phyloP scores from a whole-genome alignment of 2,113 vertebrate species.

The Xyliphius kryptos region DNA sequence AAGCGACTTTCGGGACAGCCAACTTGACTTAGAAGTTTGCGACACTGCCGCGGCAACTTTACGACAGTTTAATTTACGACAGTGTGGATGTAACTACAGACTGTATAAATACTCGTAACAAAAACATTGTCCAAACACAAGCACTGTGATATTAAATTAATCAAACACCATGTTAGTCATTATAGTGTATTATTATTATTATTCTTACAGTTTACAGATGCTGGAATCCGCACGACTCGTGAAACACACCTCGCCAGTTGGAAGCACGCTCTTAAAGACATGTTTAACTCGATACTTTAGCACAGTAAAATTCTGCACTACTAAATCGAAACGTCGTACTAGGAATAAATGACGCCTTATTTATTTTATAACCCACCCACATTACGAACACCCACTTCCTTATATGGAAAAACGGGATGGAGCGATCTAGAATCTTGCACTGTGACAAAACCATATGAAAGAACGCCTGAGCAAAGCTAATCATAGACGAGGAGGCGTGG shows the following conservation, averaged over 20 bases:
- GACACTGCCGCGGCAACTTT: too few relatives aligned
- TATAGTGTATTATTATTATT: too few relatives aligned
- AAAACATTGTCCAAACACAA: too few relatives aligned
- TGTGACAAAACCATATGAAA: background rate
- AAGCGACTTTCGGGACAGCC: too few relatives aligned
- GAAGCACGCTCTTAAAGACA: constrained; percentile 53
- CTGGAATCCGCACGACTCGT: too few relatives aligned
- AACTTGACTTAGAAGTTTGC: too few relatives aligned
- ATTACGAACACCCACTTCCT: background rate
- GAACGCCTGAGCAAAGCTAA: background rate
- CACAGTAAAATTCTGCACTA: background rate
- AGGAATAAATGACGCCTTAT: background rate
- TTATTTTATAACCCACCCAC: background rate
- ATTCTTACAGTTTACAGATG: too few relatives aligned
- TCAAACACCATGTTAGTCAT: background rate
- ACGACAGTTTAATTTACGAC: too few relatives aligned
- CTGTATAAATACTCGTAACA: too few relatives aligned
- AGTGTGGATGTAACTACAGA: too few relatives aligned
- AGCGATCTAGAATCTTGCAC: background rate
- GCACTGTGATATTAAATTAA: too few relatives aligned
- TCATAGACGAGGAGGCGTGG: background rate
- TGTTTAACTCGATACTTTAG: too few relatives aligned
- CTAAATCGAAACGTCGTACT: background rate
- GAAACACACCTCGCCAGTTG: constrained; percentile 35
- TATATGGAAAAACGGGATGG: background rate